Conservation (phyloP, 2,797 vertebrate genomes). For the Allobates femoralis region DNA sequence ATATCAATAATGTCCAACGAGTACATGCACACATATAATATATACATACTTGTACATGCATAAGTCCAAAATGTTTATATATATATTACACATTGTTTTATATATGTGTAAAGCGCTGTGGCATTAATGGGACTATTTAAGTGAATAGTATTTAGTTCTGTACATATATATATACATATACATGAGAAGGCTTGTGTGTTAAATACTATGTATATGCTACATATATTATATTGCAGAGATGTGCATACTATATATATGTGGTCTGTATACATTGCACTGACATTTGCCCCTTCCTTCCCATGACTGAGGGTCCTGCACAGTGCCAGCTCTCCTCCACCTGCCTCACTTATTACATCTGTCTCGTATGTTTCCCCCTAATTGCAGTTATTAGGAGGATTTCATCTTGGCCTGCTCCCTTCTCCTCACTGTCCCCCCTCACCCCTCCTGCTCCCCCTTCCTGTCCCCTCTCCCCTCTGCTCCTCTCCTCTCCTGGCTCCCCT, state of each 20-base stretch:
- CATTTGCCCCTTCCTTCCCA: too few species aligned
- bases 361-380: slow-evolving; percentile 65
- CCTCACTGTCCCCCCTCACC: too few species aligned
- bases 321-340: too few species aligned
- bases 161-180: background rate
- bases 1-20: background rate
- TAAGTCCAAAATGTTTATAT: background rate
- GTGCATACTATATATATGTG: too few species aligned
- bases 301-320: background rate
- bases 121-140: too few species aligned
- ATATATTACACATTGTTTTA: background rate
- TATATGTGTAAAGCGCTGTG: too few species aligned
- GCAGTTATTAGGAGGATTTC: slow-evolving; percentile 62
- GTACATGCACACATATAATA: background rate
- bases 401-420: slow-evolving; percentile 42
- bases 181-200: too few species aligned
- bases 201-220: too few species aligned
- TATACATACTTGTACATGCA: background rate
- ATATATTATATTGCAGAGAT: too few species aligned
- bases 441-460: too few species aligned
- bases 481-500: slow-evolving; percentile 64
- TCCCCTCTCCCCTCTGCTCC: too few species aligned
- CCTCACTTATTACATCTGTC: slow-evolving; percentile 54
- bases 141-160: background rate
- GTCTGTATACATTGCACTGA: too few species aligned